Evolutionary conservation across 1,140 invertebrate genomes (phyloP).

Genomic region (Scaptodrosophila lebanonensis): DNA sequence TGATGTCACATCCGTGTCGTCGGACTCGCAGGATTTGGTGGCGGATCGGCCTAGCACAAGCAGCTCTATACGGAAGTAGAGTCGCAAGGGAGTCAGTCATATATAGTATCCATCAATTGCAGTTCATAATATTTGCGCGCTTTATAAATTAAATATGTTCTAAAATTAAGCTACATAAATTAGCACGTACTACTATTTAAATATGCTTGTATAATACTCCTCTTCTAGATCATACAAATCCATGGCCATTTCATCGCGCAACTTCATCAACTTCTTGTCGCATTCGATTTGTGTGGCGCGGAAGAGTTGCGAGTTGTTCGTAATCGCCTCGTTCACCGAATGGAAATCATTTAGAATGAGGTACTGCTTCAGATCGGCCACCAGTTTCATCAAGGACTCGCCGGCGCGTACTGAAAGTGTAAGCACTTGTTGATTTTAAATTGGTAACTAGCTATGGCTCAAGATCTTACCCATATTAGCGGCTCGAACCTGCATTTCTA

Average conservation of each 20-base stretch:
- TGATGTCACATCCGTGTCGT: slow-evolving; percentile 22
- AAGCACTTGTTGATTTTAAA: not conserved
- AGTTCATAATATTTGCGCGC: slow-evolving; percentile 3
- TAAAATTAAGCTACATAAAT: slow-evolving; percentile 19
- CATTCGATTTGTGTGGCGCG: slow-evolving; percentile 92
- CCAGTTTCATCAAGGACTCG: slow-evolving; percentile 96
- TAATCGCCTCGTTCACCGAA: slow-evolving; percentile 96
- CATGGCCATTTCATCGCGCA: slow-evolving; percentile 95
- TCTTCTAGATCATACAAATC: slow-evolving; percentile 98
- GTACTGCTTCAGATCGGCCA: slow-evolving; percentile 97
- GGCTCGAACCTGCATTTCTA: slow-evolving; percentile 97
- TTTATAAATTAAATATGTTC: slow-evolving; percentile 2
- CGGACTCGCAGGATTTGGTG: slow-evolving; percentile 19
- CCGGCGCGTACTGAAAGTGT: slow-evolving; percentile 87
- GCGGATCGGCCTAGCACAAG: not conserved
- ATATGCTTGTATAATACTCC: slow-evolving; percentile 97
- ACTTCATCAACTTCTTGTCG: slow-evolving; percentile 93
- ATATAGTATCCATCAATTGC: slow-evolving; percentile 1
- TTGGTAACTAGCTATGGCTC: not conserved
- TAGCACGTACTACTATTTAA: too few species aligned
- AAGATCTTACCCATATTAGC: slow-evolving; percentile 90
- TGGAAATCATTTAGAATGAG: slow-evolving; percentile 98
- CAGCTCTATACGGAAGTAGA: slow-evolving; percentile 14
- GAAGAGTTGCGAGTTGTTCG: slow-evolving; percentile 92
- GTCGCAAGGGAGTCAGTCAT: not conserved